These are phyloP conservation scores for Lathronympha strigana DNA, from an alignment of 2,888 invertebrate species.

Conservation along the genomic window DNA sequence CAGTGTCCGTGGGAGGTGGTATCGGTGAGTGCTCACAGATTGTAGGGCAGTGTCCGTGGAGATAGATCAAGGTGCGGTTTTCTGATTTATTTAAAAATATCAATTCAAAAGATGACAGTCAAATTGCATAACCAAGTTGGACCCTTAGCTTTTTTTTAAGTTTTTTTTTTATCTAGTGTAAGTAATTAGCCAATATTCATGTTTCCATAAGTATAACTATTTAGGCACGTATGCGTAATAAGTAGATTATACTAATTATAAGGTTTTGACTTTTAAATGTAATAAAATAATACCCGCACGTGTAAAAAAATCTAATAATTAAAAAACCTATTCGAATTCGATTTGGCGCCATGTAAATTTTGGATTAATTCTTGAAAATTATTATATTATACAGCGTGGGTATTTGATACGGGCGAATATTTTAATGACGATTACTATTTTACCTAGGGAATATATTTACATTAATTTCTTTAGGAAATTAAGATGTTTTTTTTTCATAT, in stretches of 20 bases:
- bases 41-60: slow-evolving; percentile 29
- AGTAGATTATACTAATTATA: not conserved
- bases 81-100: slow-evolving; percentile 6
- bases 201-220: too few relatives aligned
- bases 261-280: not conserved
- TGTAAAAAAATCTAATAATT: not conserved
- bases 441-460: too few relatives aligned
- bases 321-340: not conserved
- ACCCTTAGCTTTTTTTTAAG: not conserved
- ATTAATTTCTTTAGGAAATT: too few relatives aligned
- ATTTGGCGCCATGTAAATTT: slow-evolving; percentile 3
- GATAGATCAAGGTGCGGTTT: slow-evolving; percentile 17
- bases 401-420: too few relatives aligned
- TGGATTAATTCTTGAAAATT: not conserved
- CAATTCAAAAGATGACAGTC: not conserved
- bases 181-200: slow-evolving; percentile 1
- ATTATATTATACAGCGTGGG: too few relatives aligned
- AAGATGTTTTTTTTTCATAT: too few relatives aligned
- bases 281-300: too few relatives aligned
- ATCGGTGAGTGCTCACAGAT: slow-evolving; percentile 18
- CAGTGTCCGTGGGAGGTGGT: slow-evolving; percentile 31
- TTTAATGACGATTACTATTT: too few relatives aligned
- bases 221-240: not conserved
- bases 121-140: not conserved
- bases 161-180: not conserved